Percentiles rank a stretch among this genome's conserved stretches.
These are phyloP conservation scores for Dynastes tityus DNA, from an alignment of 2,888 invertebrate species.

Conservation along the genomic window DNA sequence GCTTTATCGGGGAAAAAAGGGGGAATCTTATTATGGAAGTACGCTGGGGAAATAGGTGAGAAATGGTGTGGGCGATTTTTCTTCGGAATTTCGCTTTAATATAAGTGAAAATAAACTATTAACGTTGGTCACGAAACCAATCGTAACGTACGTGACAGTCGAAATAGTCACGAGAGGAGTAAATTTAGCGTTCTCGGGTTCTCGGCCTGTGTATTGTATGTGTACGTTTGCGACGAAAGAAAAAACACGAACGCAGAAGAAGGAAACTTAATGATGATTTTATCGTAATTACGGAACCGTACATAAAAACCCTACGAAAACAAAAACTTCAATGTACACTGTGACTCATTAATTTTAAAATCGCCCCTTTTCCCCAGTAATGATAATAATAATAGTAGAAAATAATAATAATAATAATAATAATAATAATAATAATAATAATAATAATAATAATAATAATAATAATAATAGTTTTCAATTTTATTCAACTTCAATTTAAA, in stretches of 20 bases:
- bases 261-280: background rate
- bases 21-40: conserved; percentile 1
- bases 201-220: background rate
- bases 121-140: conserved; percentile 39
- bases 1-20: too few relatives aligned
- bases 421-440: background rate
- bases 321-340: background rate
- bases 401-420: too few relatives aligned
- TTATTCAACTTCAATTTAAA: too few relatives aligned
- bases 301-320: background rate
- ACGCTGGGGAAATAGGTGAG: conserved; percentile 14
- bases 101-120: conserved; percentile 45
- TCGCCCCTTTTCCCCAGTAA: background rate
- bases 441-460: background rate
- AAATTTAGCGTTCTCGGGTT: conserved; percentile 5
- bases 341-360: background rate
- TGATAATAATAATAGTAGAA: background rate
- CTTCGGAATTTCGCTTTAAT: conserved; percentile 31
- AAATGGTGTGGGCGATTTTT: conserved; percentile 33
- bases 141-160: conserved; percentile 15
- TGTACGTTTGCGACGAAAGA: background rate
- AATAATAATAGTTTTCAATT: too few relatives aligned
- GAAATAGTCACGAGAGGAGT: conserved; percentile 24
- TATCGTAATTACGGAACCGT: background rate
- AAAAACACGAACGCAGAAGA: conserved; percentile 1